Percentiles rank a stretch among this genome's conserved stretches.
These are phyloP conservation scores for Netelia virgata DNA, from an alignment of 2,888 invertebrate genomes.

Conservation along the genomic window DNA sequence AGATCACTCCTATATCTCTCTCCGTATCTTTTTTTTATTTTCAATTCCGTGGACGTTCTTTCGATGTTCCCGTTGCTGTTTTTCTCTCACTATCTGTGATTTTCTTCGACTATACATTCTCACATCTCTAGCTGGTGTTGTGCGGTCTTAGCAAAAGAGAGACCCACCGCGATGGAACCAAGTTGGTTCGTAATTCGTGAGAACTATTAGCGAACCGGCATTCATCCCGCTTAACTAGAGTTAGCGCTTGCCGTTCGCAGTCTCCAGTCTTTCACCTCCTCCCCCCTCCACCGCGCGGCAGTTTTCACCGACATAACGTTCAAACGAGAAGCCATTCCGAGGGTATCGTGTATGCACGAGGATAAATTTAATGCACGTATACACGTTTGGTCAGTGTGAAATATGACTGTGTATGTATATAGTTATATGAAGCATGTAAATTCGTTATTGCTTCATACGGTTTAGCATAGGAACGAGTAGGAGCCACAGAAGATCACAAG, in stretches of 20 bases:
- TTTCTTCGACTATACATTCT: slow-evolving; percentile 69
- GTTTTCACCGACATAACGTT: not conserved
- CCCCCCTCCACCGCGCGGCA: slow-evolving; percentile 1
- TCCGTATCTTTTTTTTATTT: slow-evolving; percentile 36
- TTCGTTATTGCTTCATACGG: slow-evolving; percentile 48
- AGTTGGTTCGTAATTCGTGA: slow-evolving; percentile 77
- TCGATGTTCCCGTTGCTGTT: slow-evolving; percentile 36
- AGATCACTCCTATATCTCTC: slow-evolving; percentile 55
- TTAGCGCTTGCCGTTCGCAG: slow-evolving; percentile 73
- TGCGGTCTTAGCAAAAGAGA: slow-evolving; percentile 54
- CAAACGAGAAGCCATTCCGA: slow-evolving; percentile 49
- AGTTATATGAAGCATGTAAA: slow-evolving; percentile 34
- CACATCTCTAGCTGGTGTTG: slow-evolving; percentile 56
- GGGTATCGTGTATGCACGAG: slow-evolving; percentile 38
- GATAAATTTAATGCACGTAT: slow-evolving; percentile 44
- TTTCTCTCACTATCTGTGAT: slow-evolving; percentile 52
- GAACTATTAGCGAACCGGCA: slow-evolving; percentile 82
- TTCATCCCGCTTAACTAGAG: slow-evolving; percentile 82
- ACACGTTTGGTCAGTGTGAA: not conserved
- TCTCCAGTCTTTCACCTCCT: not conserved
- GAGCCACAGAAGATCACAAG: not conserved
- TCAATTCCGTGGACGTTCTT: slow-evolving; percentile 12
- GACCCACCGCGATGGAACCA: slow-evolving; percentile 22
- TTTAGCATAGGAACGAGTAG: slow-evolving; percentile 10
- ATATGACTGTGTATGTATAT: slow-evolving; percentile 2